These are phyloP conservation scores for Hyalella azteca DNA, from an alignment of 2,888 invertebrate species.

Conservation along the genomic window DNA sequence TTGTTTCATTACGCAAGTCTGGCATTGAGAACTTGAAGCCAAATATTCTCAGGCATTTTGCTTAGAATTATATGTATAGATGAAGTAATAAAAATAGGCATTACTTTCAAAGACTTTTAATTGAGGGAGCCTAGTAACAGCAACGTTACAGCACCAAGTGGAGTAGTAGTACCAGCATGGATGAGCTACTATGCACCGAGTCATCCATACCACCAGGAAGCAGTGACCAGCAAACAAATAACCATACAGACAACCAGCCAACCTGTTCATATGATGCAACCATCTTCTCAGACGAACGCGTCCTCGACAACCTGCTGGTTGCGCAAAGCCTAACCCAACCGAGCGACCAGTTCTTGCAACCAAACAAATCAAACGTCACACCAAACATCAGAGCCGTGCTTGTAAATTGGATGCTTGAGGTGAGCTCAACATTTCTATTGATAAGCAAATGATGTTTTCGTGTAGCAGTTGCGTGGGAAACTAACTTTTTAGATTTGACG, in stretches of 20 bases:
- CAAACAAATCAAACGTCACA: slow-evolving; percentile 66
- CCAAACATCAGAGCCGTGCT: slow-evolving; percentile 84
- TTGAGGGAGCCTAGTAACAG: too few species aligned
- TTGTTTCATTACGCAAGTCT: too few species aligned
- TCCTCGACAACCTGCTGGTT: slow-evolving; percentile 50
- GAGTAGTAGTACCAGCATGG: too few species aligned
- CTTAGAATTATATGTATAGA: too few species aligned
- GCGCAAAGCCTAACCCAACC: slow-evolving; percentile 45
- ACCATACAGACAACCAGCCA: background rate
- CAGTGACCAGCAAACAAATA: background rate
- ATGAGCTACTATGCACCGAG: slow-evolving; percentile 27
- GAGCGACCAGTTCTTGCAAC: slow-evolving; percentile 44
- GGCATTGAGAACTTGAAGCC: too few species aligned
- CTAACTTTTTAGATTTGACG: too few species aligned
- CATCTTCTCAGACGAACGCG: slow-evolving; percentile 43
- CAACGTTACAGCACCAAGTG: too few species aligned
- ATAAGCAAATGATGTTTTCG: background rate
- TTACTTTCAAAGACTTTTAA: too few species aligned
- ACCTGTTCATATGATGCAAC: slow-evolving; percentile 39
- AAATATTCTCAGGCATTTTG: too few species aligned
- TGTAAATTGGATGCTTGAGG: slow-evolving; percentile 86
- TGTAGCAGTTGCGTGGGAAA: too few species aligned
- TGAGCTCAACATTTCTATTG: slow-evolving; percentile 66
- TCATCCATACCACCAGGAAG: background rate
- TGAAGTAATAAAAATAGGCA: too few species aligned